phyloP scores from a whole-genome alignment of 1,140 invertebrate genomes.

The Dreissena rostriformis region DNA sequence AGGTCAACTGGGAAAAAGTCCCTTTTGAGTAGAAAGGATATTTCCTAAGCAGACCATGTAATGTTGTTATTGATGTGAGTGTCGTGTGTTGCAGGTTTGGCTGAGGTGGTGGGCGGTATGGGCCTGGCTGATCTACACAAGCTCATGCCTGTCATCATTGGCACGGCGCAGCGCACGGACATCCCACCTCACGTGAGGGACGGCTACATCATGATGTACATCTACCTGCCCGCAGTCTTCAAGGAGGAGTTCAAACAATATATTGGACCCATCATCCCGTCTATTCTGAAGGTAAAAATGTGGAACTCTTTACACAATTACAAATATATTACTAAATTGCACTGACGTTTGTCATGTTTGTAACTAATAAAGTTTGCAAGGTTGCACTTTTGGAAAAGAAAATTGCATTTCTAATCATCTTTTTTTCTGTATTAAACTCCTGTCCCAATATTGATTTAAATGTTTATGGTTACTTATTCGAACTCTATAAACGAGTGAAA shows the following conservation, averaged over 20 bases:
- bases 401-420: no score
- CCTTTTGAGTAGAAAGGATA: no score
- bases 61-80: neutral
- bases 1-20: no score
- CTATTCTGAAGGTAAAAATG: conserved; percentile 92
- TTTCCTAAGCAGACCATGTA: no score
- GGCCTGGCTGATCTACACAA: conserved; percentile 97
- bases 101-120: conserved; percentile 95
- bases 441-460: no score
- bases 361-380: no score
- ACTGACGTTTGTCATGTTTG: no score
- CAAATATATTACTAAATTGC: no score
- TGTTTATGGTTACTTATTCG: no score
- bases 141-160: conserved; percentile 99
- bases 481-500: neutral
- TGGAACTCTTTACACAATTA: neutral
- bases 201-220: conserved; percentile 99
- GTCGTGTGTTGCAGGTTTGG: conserved; percentile 79
- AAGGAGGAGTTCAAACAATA: conserved; percentile 97
- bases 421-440: no score
- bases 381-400: no score
- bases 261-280: conserved; percentile 98
- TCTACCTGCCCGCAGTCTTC: conserved; percentile 99
- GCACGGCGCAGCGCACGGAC: conserved; percentile 93
- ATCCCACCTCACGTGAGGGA: conserved; percentile 99